Conservation (phyloP, 2,888 invertebrate genomes). For the Drosophila diplacantha region DNA sequence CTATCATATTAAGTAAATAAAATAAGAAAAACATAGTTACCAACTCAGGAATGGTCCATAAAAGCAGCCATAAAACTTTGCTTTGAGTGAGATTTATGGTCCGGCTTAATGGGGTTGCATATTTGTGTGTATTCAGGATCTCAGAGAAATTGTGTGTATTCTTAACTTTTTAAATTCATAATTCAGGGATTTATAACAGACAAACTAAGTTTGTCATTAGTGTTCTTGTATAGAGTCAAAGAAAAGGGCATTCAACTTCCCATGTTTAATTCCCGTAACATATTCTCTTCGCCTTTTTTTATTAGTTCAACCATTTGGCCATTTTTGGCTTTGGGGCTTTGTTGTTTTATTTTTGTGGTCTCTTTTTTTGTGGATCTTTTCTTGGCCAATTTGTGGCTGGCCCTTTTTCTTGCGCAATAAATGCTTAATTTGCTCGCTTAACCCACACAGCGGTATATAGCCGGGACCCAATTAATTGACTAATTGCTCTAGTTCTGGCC, state of each 20-base stretch:
- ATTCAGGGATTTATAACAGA: neutral
- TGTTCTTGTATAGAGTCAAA: neutral
- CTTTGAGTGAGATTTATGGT: neutral
- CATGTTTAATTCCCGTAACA: neutral
- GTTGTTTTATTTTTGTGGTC: neutral
- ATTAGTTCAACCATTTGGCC: slow-evolving; percentile 4
- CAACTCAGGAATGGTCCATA: neutral
- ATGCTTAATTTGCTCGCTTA: slow-evolving; percentile 24
- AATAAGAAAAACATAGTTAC: neutral
- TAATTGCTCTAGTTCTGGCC: slow-evolving; percentile 35
- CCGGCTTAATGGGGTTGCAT: neutral
- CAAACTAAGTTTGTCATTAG: neutral
- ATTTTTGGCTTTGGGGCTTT: slow-evolving; percentile 6
- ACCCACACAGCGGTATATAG: slow-evolving; percentile 28
- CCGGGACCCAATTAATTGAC: slow-evolving; percentile 29
- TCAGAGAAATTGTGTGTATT: too few relatives aligned
- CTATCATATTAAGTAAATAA: neutral
- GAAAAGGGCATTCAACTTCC: neutral
- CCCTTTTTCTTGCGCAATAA: slow-evolving; percentile 22
- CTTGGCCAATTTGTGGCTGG: slow-evolving; percentile 23
- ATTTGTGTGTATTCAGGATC: neutral
- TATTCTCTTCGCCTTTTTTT: neutral
- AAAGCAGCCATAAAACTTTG: neutral
- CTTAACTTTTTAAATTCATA: neutral
- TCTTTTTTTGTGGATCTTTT: neutral